Evolutionary conservation across 2,113 vertebrate genomes (phyloP), one percentile per base, ranked within the genome.

Genomic region (Regulus satrapa): DNA sequence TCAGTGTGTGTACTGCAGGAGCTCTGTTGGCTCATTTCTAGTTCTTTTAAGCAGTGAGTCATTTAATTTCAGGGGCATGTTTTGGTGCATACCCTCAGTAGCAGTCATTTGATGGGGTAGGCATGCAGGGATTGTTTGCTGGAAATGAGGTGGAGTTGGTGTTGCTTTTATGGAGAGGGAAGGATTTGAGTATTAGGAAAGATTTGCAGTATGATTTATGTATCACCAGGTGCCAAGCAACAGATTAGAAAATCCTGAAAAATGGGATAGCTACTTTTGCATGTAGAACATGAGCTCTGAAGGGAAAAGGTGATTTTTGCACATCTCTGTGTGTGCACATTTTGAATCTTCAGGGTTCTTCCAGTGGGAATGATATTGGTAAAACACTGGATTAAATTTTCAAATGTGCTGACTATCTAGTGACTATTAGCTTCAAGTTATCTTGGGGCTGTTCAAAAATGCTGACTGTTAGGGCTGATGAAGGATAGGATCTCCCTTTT

Each of bases 231-330:
- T 75, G 18, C 59, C 25, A 17, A 14, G 32, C 9, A 11, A 11
- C 45, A 71, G 46, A n/a, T 71, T n/a, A 91, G 64, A 71, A 95
- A 86, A 58, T 55, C 38, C 51, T 81, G 29, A 36, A 51, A 78
- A 88, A 38, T 8, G 48, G 19, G 11, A 28, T 29, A 63, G 15
- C 14, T 59, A 10, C 14, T 71, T 86, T 61, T 36, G 6, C 51
- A 25, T 40, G 23, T 58, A 48, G 34, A 83, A 45, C 29, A 51
- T 6, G 2, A 28, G 23, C 10, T 19, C 52, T 68, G 71, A 84
- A 67, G 21, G 48, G 7, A 46, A 38, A 59, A 81, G 74, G 40
- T 18, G 31, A 48, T 79, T 95, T 88, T 85, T 89, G 26, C 25
- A 6, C 63, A 6, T 71, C 25, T 87, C 28, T n/a, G n/a, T n/a